Percentiles rank a stretch among this genome's conserved stretches.
Conservation (phyloP, 2,113 vertebrate genomes). For the Otus sunia region DNA sequence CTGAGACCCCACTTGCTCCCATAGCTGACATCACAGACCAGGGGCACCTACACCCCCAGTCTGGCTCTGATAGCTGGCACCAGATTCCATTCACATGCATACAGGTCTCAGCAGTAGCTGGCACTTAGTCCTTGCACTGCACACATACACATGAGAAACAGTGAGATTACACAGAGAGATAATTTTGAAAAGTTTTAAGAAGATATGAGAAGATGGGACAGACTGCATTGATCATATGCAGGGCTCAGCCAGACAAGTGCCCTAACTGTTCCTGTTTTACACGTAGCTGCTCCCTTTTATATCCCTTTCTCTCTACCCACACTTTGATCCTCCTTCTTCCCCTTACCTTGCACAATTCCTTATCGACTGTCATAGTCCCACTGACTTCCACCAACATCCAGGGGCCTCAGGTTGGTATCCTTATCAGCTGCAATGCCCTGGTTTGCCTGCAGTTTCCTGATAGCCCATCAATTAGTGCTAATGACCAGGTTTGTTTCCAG, state of each 20-base stretch:
- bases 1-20: background rate
- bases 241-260: background rate
- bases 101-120: background rate
- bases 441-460: background rate
- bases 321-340: background rate
- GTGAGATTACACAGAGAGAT: background rate
- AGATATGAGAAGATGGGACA: background rate
- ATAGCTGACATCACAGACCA: background rate
- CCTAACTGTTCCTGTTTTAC: background rate
- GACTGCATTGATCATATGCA: background rate
- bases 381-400: background rate
- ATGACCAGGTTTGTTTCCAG: background rate
- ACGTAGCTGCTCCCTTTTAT: rapidly evolving
- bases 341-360: background rate
- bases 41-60: too few species aligned
- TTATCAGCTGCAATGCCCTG: background rate
- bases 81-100: background rate
- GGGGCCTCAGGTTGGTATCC: background rate
- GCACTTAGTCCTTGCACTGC: background rate
- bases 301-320: background rate
- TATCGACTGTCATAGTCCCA: background rate
- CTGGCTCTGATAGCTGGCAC: background rate
- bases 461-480: background rate
- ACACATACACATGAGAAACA: background rate
- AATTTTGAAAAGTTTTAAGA: background rate